Percentiles rank a stretch among this genome's conserved stretches.
phyloP scores from a whole-genome alignment of 1,140 invertebrate species.

The Heliconius himera region DNA sequence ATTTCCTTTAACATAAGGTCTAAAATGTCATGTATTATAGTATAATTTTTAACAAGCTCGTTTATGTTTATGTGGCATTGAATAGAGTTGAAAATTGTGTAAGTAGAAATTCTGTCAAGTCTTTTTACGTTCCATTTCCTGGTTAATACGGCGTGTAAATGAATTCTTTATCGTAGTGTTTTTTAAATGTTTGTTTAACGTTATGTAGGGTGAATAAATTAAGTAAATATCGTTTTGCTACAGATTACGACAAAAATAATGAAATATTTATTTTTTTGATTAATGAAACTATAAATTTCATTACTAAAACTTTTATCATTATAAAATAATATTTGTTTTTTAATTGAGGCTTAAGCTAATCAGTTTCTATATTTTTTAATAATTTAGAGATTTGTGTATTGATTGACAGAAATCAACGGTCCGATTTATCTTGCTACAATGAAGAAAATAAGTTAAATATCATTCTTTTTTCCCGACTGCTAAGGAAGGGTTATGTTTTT shows the following conservation, averaged over 20 bases:
- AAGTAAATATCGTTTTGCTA: constrained; percentile 34
- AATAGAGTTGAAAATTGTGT: constrained; percentile 22
- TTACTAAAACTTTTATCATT: no score
- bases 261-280: not conserved
- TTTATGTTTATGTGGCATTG: constrained; percentile 3
- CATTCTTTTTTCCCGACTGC: no score
- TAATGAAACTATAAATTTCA: not conserved
- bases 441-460: no score
- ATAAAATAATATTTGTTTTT: no score
- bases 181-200: constrained; percentile 73
- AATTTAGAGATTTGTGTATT: no score
- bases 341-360: no score
- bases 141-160: constrained; percentile 78
- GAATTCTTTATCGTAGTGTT: constrained; percentile 77
- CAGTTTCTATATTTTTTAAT: no score
- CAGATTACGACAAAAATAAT: constrained; percentile 13
- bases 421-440: no score
- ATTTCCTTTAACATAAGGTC: constrained; percentile 37
- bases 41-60: constrained; percentile 14
- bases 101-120: constrained; percentile 40
- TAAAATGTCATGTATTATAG: not conserved
- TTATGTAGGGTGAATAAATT: constrained; percentile 71
- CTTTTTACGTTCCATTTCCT: constrained; percentile 71
- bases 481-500: no score
- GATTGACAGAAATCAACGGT: no score